phyloP scores from a whole-genome alignment of 92 coral and sea anemone genomes.

The Parazoanthus darwini region DNA sequence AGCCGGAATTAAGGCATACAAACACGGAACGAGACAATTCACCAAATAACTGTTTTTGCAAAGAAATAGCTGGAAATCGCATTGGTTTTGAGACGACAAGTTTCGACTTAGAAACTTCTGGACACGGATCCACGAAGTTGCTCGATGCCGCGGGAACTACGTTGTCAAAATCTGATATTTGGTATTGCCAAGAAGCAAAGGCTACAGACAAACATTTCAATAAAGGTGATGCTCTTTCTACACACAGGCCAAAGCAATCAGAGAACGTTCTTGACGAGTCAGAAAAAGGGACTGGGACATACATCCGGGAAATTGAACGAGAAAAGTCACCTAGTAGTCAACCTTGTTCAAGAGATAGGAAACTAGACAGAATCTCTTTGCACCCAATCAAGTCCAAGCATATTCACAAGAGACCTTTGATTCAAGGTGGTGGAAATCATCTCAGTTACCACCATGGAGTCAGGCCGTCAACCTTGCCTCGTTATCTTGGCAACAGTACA shows the following conservation, averaged over 20 bases:
- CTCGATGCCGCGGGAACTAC: neutral
- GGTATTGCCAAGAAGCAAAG: neutral
- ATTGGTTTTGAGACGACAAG: neutral
- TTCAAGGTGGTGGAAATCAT: neutral
- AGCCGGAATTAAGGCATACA: neutral
- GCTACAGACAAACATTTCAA: neutral
- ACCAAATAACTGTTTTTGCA: neutral
- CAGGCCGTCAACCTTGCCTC: neutral
- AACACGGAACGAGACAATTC: neutral
- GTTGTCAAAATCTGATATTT: neutral
- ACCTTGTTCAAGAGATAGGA: neutral
- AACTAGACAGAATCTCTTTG: neutral
- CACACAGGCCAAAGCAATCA: neutral
- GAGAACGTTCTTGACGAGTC: neutral
- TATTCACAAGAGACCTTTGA: neutral
- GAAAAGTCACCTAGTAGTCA: neutral
- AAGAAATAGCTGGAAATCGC: neutral
- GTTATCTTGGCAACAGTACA: neutral
- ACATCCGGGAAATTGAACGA: neutral
- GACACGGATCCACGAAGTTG: too few relatives aligned
- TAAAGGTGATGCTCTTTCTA: neutral
- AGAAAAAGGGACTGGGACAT: neutral
- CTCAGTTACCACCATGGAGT: neutral
- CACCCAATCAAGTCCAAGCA: neutral
- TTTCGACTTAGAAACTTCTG: neutral